Evolutionary conservation across 2,888 invertebrate genomes (phyloP).

Genomic region (Eulithis testata): DNA sequence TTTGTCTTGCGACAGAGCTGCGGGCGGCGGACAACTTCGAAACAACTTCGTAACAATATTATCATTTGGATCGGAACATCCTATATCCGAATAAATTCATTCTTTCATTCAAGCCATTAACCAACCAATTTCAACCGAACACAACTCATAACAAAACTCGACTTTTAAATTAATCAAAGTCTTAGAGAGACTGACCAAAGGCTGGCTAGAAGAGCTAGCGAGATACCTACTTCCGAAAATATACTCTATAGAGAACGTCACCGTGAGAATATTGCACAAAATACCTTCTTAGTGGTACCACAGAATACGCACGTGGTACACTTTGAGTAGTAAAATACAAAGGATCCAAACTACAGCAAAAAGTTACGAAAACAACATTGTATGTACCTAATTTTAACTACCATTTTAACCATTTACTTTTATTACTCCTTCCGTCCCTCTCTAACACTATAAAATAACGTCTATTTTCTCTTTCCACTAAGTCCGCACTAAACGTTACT

Average conservation of each 20-base stretch:
- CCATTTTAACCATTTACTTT: slow-evolving; percentile 54
- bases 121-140: slow-evolving; percentile 13
- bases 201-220: too few relatives aligned
- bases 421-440: slow-evolving; percentile 47
- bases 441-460: slow-evolving; percentile 39
- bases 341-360: neutral
- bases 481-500: slow-evolving; percentile 49
- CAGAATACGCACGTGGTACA: too few relatives aligned
- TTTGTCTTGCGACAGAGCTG: slow-evolving; percentile 63
- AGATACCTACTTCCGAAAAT: too few relatives aligned
- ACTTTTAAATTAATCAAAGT: neutral
- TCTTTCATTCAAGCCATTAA: slow-evolving; percentile 16
- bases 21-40: slow-evolving; percentile 55
- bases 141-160: neutral
- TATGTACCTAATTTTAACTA: slow-evolving; percentile 55
- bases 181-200: too few relatives aligned
- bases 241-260: too few relatives aligned
- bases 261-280: too few relatives aligned
- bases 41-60: slow-evolving; percentile 69
- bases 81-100: slow-evolving; percentile 48
- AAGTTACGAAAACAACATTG: slow-evolving; percentile 46
- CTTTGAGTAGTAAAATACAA: neutral
- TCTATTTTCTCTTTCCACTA: slow-evolving; percentile 43
- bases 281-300: too few relatives aligned
- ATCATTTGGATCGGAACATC: slow-evolving; percentile 54